Evolutionary conservation across 2,113 vertebrate species (phyloP).

Genomic region (Tragelaphus imberbis): DNA sequence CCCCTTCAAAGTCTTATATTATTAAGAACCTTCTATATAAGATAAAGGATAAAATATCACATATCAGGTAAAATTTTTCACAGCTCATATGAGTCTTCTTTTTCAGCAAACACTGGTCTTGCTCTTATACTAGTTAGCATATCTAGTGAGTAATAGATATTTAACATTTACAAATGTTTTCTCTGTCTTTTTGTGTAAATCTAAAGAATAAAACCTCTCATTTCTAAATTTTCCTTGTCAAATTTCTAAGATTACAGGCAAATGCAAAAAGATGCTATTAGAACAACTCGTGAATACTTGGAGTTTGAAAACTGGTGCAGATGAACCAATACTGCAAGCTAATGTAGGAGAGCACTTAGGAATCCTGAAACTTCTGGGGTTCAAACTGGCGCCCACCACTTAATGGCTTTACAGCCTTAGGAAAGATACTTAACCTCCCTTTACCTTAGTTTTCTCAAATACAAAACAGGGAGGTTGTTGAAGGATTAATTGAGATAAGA

Average conservation of each 20-base stretch:
- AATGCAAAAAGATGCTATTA: neutral
- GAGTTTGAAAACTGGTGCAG: neutral
- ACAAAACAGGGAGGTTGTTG: neutral
- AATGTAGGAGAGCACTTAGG: accelerated
- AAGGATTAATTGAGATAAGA: neutral
- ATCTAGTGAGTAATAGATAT: neutral
- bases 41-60: neutral
- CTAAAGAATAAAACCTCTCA: neutral
- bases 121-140: neutral
- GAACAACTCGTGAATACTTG: neutral
- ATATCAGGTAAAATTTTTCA: neutral
- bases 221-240: neutral
- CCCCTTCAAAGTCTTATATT: neutral
- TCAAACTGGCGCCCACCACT: neutral
- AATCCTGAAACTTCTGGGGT: neutral
- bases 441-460: neutral
- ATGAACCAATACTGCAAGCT: neutral
- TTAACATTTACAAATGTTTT: neutral
- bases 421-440: neutral
- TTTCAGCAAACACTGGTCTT: neutral
- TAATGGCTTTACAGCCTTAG: neutral
- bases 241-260: neutral
- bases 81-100: neutral
- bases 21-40: neutral
- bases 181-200: neutral